These are phyloP conservation scores for Cylloceria caligata DNA, from an alignment of 2,888 invertebrate species.

Conservation along the genomic window DNA sequence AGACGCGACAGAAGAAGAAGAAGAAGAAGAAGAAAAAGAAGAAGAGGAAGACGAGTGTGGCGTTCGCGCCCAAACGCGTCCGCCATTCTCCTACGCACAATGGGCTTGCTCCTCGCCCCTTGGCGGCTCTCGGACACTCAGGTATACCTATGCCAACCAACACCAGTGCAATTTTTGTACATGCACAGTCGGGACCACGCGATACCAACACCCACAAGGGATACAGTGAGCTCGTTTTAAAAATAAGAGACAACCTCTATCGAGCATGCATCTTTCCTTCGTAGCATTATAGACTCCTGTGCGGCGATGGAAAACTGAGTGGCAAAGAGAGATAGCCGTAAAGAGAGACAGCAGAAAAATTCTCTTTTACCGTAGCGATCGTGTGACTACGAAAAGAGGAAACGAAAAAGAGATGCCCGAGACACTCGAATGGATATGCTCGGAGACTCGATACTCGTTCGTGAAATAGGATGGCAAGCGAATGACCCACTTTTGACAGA, in stretches of 20 bases:
- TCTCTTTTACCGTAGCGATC: constrained; percentile 29
- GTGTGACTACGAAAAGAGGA: constrained; percentile 40
- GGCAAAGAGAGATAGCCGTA: neutral
- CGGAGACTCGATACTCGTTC: constrained; percentile 29
- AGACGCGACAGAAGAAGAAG: constrained; percentile 26
- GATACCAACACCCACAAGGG: constrained; percentile 18
- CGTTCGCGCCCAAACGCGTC: constrained; percentile 55
- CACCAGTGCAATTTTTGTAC: neutral
- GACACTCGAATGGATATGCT: constrained; percentile 15
- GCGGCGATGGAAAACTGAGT: constrained; percentile 1
- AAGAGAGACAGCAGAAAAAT: constrained; percentile 35
- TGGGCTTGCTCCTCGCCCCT: constrained; percentile 45
- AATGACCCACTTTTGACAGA: constrained; percentile 62
- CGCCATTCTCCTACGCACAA: constrained; percentile 69
- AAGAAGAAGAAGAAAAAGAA: constrained; percentile 34
- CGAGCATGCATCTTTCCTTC: neutral
- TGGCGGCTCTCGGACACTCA: constrained; percentile 32
- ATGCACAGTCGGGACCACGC: constrained; percentile 3
- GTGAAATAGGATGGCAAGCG: constrained; percentile 54
- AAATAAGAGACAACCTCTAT: constrained; percentile 47
- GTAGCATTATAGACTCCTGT: neutral
- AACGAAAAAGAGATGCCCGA: constrained; percentile 33
- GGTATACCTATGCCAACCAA: constrained; percentile 32
- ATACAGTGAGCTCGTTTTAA: constrained; percentile 36
- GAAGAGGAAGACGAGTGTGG: constrained; percentile 39